A percentile compares a stretch with the other conserved stretches of the same genome.
These are phyloP conservation scores for Ennomos fuscantarius DNA, from an alignment of 2,888 invertebrate genomes.

Conservation along the genomic window DNA sequence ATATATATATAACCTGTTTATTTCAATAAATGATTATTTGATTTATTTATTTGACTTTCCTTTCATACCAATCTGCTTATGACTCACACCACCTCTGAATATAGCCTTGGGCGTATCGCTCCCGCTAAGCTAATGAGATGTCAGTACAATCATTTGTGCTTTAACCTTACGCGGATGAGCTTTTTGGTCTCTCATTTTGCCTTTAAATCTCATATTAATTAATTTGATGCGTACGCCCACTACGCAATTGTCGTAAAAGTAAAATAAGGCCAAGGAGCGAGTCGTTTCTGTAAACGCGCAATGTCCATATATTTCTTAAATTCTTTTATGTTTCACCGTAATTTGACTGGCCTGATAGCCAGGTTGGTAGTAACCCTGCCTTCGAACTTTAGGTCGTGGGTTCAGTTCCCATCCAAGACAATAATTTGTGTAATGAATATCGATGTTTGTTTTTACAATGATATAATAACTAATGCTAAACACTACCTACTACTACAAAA, in stretches of 20 bases:
- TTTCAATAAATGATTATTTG: not conserved
- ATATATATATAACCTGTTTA: not conserved
- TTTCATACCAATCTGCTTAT: not conserved
- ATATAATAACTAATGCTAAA: too few relatives aligned
- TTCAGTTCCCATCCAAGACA: too few relatives aligned
- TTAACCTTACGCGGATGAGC: conserved; percentile 77
- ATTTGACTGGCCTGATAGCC: too few relatives aligned
- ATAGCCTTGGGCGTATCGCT: conserved; percentile 72
- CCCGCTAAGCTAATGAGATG: conserved; percentile 84
- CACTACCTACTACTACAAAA: too few relatives aligned
- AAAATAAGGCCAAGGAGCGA: conserved; percentile 1
- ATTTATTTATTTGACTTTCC: too few relatives aligned
- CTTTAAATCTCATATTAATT: conserved; percentile 75
- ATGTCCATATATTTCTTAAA: too few relatives aligned
- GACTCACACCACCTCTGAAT: conserved; percentile 46
- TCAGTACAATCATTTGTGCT: conserved; percentile 84
- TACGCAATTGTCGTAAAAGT: conserved; percentile 1
- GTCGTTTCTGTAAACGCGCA: too few relatives aligned
- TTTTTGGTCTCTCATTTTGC: conserved; percentile 79
- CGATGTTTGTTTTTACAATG: too few relatives aligned
- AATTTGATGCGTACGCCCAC: conserved; percentile 49
- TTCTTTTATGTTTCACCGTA: too few relatives aligned
- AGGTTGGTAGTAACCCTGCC: too few relatives aligned
- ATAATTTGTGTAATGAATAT: too few relatives aligned
- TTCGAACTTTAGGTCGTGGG: too few relatives aligned